These are phyloP conservation scores for Cecropterus lyciades DNA, from an alignment of 1,140 invertebrate genomes.

Conservation along the genomic window DNA sequence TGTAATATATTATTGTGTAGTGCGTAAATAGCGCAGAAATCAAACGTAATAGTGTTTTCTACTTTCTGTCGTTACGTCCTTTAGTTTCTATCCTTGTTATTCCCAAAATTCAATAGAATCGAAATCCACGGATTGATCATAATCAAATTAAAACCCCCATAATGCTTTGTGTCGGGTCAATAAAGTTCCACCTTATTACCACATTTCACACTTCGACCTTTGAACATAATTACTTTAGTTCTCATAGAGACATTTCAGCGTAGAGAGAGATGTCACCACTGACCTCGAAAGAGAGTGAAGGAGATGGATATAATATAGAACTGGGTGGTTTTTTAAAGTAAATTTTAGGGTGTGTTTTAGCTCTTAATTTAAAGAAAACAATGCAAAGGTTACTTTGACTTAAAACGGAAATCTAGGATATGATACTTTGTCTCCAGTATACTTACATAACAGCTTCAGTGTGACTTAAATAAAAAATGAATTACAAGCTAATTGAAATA, in stretches of 20 bases:
- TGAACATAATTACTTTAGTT: constrained; percentile 37
- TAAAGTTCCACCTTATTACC: constrained; percentile 41
- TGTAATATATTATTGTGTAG: no score
- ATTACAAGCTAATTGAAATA: no score
- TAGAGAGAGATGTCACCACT: background rate
- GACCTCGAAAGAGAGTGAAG: background rate
- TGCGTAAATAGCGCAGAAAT: no score
- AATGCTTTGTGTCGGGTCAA: constrained; percentile 34
- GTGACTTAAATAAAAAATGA: no score
- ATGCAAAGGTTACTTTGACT: no score
- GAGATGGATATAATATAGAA: background rate
- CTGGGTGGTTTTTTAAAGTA: background rate
- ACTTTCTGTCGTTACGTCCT: background rate
- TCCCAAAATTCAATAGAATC: constrained; percentile 31
- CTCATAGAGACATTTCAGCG: constrained; percentile 33
- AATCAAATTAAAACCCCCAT: constrained; percentile 39
- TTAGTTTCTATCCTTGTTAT: constrained; percentile 18
- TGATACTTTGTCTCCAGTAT: no score
- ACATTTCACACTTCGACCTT: constrained; percentile 35
- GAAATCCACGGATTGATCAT: constrained; percentile 34
- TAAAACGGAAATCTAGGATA: no score
- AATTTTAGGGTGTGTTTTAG: no score
- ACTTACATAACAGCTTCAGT: no score
- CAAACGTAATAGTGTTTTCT: no score
- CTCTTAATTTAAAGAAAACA: no score